Evolutionary conservation across 2,888 invertebrate genomes (phyloP).

Genomic region (Pilophorus perplexus): DNA sequence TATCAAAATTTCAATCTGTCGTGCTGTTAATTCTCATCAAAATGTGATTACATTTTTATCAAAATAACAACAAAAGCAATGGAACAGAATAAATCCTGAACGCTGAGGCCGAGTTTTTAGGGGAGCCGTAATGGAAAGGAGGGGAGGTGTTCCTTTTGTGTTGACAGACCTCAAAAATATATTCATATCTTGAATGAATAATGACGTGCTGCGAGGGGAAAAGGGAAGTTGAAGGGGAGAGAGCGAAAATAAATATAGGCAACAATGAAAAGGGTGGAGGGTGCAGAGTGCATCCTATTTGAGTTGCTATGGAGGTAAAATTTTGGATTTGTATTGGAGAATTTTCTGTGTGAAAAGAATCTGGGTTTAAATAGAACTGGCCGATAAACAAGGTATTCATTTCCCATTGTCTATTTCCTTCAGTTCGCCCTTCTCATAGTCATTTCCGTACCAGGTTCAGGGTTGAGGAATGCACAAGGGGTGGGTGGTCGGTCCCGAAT

Average conservation of each 20-base stretch:
- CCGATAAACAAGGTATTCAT: too few relatives aligned
- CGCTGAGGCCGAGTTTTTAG: not conserved
- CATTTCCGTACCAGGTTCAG: slow-evolving; percentile 17
- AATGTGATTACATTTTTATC: too few relatives aligned
- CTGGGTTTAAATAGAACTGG: too few relatives aligned
- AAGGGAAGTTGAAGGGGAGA: slow-evolving; percentile 9
- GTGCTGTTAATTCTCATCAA: too few relatives aligned
- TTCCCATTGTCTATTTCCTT: too few relatives aligned
- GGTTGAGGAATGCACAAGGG: slow-evolving; percentile 2
- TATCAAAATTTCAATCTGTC: too few relatives aligned
- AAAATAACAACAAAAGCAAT: too few relatives aligned
- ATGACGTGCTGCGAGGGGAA: slow-evolving; percentile 14
- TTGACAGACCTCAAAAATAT: slow-evolving; percentile 39
- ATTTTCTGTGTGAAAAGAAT: too few relatives aligned
- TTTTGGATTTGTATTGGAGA: too few relatives aligned
- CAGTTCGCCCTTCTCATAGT: not conserved
- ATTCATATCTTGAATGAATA: slow-evolving; percentile 37
- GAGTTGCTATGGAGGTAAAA: too few relatives aligned
- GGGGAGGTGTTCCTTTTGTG: slow-evolving; percentile 28
- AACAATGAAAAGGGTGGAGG: slow-evolving; percentile 33
- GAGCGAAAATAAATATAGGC: slow-evolving; percentile 33
- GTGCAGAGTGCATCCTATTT: too few relatives aligned
- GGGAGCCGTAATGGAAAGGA: not conserved
- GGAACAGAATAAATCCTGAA: too few relatives aligned
- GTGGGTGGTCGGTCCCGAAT: slow-evolving; percentile 27